Evolutionary conservation across 2,888 invertebrate genomes (phyloP).

Genomic region (Eupithecia insigniata): DNA sequence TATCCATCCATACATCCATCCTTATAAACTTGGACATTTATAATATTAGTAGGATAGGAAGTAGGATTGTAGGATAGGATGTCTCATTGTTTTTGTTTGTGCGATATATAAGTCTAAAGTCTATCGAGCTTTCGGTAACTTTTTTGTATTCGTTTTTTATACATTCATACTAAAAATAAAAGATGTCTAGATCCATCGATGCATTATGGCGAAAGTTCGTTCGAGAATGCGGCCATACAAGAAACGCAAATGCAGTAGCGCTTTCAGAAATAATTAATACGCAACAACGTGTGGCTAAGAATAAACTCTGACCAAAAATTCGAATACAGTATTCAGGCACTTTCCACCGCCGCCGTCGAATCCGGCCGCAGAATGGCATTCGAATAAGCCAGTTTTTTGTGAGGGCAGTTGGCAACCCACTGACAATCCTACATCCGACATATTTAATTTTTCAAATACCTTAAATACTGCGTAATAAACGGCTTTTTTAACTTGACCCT

Average conservation of each 20-base stretch:
- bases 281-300: constrained; percentile 3
- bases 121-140: no score
- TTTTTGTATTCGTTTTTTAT: neutral
- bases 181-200: neutral
- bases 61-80: no score
- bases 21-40: no score
- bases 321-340: constrained; percentile 23
- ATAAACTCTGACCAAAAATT: constrained; percentile 5
- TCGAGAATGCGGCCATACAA: neutral
- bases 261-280: constrained; percentile 1
- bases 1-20: no score
- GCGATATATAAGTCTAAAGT: no score
- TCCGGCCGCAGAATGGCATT: constrained; percentile 61
- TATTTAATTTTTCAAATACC: constrained; percentile 48
- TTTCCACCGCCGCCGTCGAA: constrained; percentile 39
- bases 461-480: constrained; percentile 51
- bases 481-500: constrained; percentile 45
- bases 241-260: neutral
- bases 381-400: constrained; percentile 58
- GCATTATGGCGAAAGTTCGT: neutral
- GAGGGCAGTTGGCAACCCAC: constrained; percentile 57
- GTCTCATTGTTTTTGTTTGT: no score
- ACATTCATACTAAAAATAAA: neutral
- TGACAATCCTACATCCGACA: constrained; percentile 46
- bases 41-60: no score